phyloP scores from a whole-genome alignment of 2,113 vertebrate species.

The Mohoua ochrocephala region DNA sequence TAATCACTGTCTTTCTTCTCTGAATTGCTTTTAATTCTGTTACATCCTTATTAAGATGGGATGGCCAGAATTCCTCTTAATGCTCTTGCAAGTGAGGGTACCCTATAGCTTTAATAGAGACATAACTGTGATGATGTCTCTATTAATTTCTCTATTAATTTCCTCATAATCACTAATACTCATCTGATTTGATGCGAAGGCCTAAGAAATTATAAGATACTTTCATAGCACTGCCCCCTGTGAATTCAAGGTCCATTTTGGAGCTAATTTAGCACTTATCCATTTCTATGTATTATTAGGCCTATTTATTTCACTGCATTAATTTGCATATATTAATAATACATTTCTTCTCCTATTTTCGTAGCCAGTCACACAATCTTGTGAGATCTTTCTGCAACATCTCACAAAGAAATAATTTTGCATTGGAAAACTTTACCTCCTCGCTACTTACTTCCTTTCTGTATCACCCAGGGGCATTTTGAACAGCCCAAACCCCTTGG shows the following conservation, averaged over 20 bases:
- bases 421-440: neutral
- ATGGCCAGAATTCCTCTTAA: neutral
- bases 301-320: neutral
- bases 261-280: neutral
- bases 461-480: neutral
- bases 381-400: neutral
- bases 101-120: neutral
- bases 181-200: neutral
- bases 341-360: neutral
- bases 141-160: neutral
- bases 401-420: neutral
- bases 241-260: neutral
- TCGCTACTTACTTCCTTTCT: neutral
- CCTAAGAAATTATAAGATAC: neutral
- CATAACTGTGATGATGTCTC: neutral
- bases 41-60: neutral
- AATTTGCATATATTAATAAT: neutral
- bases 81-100: neutral
- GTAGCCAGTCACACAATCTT: neutral
- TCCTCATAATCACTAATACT: neutral
- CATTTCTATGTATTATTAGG: neutral
- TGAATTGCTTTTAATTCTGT: neutral
- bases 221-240: neutral
- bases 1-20: neutral
- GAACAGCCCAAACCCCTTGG: neutral